These are phyloP conservation scores for Ceratotherium simum DNA, from an alignment of 2,113 vertebrate species.

Conservation along the genomic window DNA sequence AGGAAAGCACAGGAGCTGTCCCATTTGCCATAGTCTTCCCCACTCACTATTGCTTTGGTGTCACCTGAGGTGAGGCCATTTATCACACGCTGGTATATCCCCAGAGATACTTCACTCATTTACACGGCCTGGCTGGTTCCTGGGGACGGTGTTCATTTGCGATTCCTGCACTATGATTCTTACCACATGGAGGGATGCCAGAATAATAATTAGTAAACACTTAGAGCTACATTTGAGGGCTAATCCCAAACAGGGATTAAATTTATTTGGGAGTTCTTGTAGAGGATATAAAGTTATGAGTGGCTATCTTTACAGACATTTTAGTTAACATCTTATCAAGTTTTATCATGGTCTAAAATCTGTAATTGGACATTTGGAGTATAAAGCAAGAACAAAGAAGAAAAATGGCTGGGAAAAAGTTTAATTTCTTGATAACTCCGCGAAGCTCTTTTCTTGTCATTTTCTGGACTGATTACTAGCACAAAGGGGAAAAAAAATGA, in stretches of 20 bases:
- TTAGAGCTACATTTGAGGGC: neutral
- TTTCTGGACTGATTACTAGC: slow-evolving; percentile 46
- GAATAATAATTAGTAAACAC: neutral
- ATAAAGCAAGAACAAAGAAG: slow-evolving; percentile 51
- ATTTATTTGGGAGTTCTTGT: slow-evolving; percentile 63
- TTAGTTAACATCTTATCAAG: slow-evolving; percentile 62
- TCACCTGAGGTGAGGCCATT: neutral
- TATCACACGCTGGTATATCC: accelerated
- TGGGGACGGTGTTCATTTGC: neutral
- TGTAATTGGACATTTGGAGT: slow-evolving; percentile 63
- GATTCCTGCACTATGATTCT: too few relatives aligned
- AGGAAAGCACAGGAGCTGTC: neutral
- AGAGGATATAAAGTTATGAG: slow-evolving; percentile 62
- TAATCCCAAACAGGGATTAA: slow-evolving; percentile 63
- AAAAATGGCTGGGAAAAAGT: neutral
- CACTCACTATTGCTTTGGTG: neutral
- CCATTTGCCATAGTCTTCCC: neutral
- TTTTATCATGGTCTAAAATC: slow-evolving; percentile 65
- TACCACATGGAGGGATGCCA: neutral
- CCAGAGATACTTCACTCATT: neutral
- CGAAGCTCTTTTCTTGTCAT: slow-evolving; percentile 8
- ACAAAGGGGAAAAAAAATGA: neutral
- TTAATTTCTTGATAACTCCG: neutral
- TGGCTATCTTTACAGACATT: slow-evolving; percentile 40
- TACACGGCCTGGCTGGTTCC: neutral